Base-by-base conservation (phyloP, 30 jellyfish, hydroid and myxozoan species). In the Aurelia aurita region DNA sequence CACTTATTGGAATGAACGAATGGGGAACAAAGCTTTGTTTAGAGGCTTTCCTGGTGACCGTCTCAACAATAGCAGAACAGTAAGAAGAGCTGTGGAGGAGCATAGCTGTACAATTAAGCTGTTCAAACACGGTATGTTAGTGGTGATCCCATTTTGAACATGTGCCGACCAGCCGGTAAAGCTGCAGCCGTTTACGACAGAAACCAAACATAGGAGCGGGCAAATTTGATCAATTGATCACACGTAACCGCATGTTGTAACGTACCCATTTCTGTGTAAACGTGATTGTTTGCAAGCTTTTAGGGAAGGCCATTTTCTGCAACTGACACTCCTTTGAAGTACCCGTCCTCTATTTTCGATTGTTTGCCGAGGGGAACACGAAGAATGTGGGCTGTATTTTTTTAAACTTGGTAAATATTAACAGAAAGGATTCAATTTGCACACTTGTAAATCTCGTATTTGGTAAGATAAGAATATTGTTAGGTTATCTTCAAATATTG, bases 371-470 rank as follows among this genome's bases (percentile, higher is more conserved):
- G 53, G 81, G 87, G 93, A 58, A 77, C 8, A 35, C 26, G 66
- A 44, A 23, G 88, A 77, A 59, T 35, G 70, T 77, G 8, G 60
- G 79, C 18, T n/a, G 79, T 66, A 67, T 32, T 26, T 55, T 53
- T 32, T 69, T 2, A 26, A 58, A n/a, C 73, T 54, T 27, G 46
- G 93, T 57, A 74, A 83, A 83, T 83, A 71, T 83, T 83, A n/a
- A 39, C 20, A 15, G 54, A 28, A 69, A 82, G 87, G 93, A 83
- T 70, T 55, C 77, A 57, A 80, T 72, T 44, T 74, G 93, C 87
- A 71, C 81, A 70, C 83, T 71, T 83, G 87, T 51, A 53, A 70
- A 83, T 70, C 93, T 74, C 26, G 26, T 71, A 64, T 83, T 83
- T 71, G 81, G 35, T 34, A 58, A 60, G 80, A 53, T 4, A 46